Base-by-base conservation (phyloP, 2,797 vertebrate genomes). In the Emydoidea blandingii region DNA sequence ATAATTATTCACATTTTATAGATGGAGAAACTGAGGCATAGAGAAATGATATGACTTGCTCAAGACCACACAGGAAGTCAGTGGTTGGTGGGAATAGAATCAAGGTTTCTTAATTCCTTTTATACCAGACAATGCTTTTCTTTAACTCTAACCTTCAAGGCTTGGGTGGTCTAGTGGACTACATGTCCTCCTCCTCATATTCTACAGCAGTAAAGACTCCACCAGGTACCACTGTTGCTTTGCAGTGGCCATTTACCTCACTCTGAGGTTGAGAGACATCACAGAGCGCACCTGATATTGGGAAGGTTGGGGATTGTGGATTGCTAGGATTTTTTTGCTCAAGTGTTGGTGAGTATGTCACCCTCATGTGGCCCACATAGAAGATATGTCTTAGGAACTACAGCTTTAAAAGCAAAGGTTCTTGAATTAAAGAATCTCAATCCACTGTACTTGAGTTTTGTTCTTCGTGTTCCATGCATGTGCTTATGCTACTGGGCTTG, bases 41-140 rank as follows among this genome's bases (percentile, higher is more conserved):
- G 7, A 53, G 21, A 31, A 41, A 2, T 31, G 54, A 4, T 29
- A 12, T n/a, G 27, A n/a, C 15, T 54, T 54, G 78, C 2, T 62
- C 0, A 0, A 2, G 3, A 4, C 91, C n/a, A 65, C 8, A 1
- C 85, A 62, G 4, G 2, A 4, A 4, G 44, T 4, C 16, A 1
- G 16, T 81, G 12, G 11, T 50, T 41, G 80, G 3, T 50, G 53
- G 2, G 49, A 76, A 59, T 50, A 31, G 23, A 79, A 29, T 72
- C 16, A n/a, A 47, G 80, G 12, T 27, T 12, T 23, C 5, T 11
- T 31, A 34, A 15, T 74, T 52, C n/a, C 23, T 29, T 81, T 52
- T 21, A 29, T 23, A 3, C 11, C 47, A 18, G 52, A n/a, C 34
- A 10, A 53, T 74, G 5, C 7, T 23, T 52, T 86, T 53, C 62